Evolutionary conservation across 2,113 vertebrate species (phyloP).

Genomic region (Leucopsar rothschildi): DNA sequence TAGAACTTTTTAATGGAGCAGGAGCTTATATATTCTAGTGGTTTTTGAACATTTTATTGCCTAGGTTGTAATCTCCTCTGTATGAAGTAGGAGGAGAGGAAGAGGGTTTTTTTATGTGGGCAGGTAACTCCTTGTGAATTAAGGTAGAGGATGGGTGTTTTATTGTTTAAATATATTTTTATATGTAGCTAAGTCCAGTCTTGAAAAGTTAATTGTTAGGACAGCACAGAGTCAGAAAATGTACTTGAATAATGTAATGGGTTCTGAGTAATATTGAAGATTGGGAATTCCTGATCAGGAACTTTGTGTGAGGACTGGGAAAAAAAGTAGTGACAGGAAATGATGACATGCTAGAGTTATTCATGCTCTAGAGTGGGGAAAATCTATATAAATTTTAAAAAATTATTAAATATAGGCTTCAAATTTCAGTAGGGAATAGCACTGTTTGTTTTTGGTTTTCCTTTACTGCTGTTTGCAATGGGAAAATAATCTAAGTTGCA

Average conservation of each 20-base stretch:
- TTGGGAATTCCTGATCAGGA: background rate
- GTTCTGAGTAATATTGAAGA: background rate
- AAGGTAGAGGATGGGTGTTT: background rate
- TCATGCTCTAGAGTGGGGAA: background rate
- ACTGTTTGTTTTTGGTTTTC: background rate
- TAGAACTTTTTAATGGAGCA: background rate
- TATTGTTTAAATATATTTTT: background rate
- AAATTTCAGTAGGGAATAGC: background rate
- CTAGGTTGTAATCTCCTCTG: background rate
- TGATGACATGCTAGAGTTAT: background rate
- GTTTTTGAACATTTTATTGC: background rate
- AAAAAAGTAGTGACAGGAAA: background rate
- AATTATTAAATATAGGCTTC: background rate
- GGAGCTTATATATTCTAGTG: background rate
- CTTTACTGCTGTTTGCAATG: background rate
- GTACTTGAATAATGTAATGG: background rate
- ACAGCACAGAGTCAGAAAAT: background rate
- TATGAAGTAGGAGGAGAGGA: background rate
- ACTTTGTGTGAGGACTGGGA: background rate
- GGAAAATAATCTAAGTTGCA: background rate
- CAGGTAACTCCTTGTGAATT: background rate
- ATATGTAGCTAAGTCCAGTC: background rate
- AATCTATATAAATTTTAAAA: background rate
- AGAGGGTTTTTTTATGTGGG: background rate
- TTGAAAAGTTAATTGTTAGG: background rate